A percentile compares a stretch with the other conserved stretches of the same genome.
Conservation (phyloP, 1,140 invertebrate species). For the Anastrepha obliqua region DNA sequence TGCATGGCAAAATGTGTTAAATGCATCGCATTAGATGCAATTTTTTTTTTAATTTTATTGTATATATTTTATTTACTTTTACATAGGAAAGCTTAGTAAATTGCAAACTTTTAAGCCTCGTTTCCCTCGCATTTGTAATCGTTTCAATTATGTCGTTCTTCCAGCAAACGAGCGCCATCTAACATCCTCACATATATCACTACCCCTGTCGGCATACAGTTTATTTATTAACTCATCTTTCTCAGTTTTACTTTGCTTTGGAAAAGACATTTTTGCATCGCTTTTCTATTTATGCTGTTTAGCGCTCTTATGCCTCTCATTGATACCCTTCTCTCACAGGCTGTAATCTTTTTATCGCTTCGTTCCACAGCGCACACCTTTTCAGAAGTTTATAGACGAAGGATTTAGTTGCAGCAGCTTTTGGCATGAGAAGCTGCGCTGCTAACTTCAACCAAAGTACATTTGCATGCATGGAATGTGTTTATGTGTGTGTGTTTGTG, state of each 20-base stretch:
- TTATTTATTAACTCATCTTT: conserved; percentile 23
- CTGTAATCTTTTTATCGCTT: neutral
- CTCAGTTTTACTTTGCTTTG: neutral
- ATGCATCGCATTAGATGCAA: too few relatives aligned
- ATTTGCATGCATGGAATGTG: neutral
- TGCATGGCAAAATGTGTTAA: too few relatives aligned
- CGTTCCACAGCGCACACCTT: neutral
- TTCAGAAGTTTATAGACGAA: neutral
- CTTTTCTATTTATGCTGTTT: too few relatives aligned
- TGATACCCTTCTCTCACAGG: neutral
- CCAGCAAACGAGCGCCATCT: too few relatives aligned
- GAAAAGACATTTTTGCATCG: neutral
- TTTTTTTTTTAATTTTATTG: too few relatives aligned
- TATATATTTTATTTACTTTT: too few relatives aligned
- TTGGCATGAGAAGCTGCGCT: neutral
- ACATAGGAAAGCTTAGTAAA: too few relatives aligned
- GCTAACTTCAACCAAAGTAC: neutral
- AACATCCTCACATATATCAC: neutral
- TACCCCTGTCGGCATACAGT: neutral
- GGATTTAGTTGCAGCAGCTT: neutral
- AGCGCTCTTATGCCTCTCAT: too few relatives aligned
- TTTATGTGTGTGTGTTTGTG: neutral
- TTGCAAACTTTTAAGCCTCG: too few relatives aligned
- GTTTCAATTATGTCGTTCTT: neutral
- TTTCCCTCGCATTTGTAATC: neutral